Percentiles rank a stretch among this genome's conserved stretches.
phyloP scores from a whole-genome alignment of 2,113 vertebrate species.

The Rhinoderma darwinii region DNA sequence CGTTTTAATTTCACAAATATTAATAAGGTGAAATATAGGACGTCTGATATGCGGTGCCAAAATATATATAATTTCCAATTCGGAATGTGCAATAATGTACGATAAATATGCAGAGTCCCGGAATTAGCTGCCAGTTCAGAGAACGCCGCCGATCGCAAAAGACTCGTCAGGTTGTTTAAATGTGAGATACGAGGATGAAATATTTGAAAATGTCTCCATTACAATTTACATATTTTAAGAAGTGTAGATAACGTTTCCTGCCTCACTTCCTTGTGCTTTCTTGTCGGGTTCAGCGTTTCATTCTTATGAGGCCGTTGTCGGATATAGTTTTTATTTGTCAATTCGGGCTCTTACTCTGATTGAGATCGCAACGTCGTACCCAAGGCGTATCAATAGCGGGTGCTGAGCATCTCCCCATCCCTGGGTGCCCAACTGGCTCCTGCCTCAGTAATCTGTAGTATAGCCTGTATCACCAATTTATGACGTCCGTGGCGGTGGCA shows the following conservation, averaged over 20 bases:
- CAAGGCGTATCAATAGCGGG: too few species aligned
- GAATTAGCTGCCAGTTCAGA: constrained; percentile 50
- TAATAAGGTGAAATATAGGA: constrained; percentile 55
- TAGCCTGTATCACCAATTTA: too few species aligned
- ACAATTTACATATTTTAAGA: constrained; percentile 57
- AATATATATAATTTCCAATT: constrained; percentile 60
- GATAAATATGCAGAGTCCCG: constrained; percentile 51
- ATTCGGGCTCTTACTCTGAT: neutral
- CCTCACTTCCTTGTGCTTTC: constrained; percentile 8
- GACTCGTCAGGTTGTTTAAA: constrained; percentile 43
- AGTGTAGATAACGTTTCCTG: constrained; percentile 29
- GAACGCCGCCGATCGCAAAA: constrained; percentile 48
- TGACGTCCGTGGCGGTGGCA: too few species aligned
- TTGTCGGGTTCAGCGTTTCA: neutral
- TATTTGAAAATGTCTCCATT: constrained; percentile 52
- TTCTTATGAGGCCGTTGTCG: neutral
- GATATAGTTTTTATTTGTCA: constrained; percentile 20
- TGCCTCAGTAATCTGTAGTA: too few species aligned
- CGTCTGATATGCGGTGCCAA: constrained; percentile 38
- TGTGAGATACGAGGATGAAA: constrained; percentile 48
- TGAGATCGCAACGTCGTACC: neutral
- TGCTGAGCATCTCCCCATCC: too few species aligned
- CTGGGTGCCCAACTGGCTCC: too few species aligned
- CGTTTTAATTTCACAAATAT: constrained; percentile 39
- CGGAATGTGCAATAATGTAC: constrained; percentile 54